Percentiles rank a stretch among this genome's conserved stretches.
These are phyloP conservation scores for Protophormia terraenovae DNA, from an alignment of 2,888 invertebrate species.

Conservation along the genomic window DNA sequence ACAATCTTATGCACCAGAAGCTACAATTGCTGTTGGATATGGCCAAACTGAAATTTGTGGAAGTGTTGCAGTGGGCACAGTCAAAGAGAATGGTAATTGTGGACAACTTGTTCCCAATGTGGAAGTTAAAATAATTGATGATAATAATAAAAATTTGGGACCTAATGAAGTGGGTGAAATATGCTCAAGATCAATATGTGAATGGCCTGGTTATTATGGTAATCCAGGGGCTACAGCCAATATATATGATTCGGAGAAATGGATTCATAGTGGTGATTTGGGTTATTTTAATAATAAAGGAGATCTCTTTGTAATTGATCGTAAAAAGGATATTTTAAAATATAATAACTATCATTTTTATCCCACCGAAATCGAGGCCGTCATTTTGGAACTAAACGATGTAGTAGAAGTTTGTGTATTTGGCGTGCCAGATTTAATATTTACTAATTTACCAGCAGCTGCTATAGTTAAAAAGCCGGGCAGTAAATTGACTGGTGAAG, in stretches of 20 bases:
- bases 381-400: conserved; percentile 71
- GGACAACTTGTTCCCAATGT: conserved; percentile 71
- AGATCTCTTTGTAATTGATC: conserved; percentile 74
- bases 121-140: conserved; percentile 73
- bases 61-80: conserved; percentile 68
- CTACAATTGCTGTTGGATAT: conserved; percentile 71
- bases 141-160: conserved; percentile 70
- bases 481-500: conserved; percentile 46
- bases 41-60: conserved; percentile 74
- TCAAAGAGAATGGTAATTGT: conserved; percentile 62
- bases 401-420: conserved; percentile 76
- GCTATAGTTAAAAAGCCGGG: conserved; percentile 71
- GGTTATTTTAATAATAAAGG: conserved; percentile 77
- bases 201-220: conserved; percentile 76
- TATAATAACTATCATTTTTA: conserved; percentile 75
- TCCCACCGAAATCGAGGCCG: conserved; percentile 76
- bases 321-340: conserved; percentile 78
- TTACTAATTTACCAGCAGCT: conserved; percentile 74
- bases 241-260: conserved; percentile 74
- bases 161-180: conserved; percentile 76
- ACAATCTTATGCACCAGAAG: conserved; percentile 60
- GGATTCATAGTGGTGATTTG: conserved; percentile 78
- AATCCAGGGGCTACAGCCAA: conserved; percentile 73
- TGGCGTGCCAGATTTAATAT: conserved; percentile 73
- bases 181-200: conserved; percentile 68